Evolutionary conservation across 2,113 vertebrate genomes (phyloP).

Genomic region (Condylura cristata): DNA sequence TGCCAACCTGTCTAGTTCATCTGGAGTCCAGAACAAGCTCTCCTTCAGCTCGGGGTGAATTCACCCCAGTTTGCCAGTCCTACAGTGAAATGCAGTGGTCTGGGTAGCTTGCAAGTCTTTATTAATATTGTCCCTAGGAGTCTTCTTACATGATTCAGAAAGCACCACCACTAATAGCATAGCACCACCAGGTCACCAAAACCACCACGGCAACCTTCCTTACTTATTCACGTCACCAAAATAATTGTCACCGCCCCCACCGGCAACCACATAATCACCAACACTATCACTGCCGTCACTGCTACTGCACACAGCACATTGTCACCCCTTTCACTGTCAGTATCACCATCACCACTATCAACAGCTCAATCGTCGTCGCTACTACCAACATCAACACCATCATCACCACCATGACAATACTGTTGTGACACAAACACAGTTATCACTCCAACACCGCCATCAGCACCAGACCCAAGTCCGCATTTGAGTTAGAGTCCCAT

Average conservation of each 20-base stretch:
- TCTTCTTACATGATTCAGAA: neutral
- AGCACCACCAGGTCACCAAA: neutral
- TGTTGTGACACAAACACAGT: no score
- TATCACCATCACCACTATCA: no score
- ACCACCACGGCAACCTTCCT: neutral
- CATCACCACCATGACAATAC: neutral
- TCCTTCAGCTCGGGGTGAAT: neutral
- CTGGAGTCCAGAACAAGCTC: neutral
- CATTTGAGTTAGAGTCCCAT: neutral
- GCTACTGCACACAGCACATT: neutral
- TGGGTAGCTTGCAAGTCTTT: neutral
- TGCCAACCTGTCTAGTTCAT: neutral
- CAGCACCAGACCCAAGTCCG: neutral
- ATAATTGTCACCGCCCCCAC: neutral
- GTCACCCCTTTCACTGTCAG: rapidly evolving
- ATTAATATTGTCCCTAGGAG: neutral
- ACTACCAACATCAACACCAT: no score
- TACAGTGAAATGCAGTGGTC: neutral
- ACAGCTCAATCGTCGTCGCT: no score
- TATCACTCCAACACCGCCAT: no score
- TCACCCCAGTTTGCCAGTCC: neutral
- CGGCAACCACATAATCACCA: neutral
- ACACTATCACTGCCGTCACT: neutral
- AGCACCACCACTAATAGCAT: neutral
- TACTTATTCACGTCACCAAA: neutral